phyloP scores from a whole-genome alignment of 2,113 vertebrate species.

The Crocuta crocuta region DNA sequence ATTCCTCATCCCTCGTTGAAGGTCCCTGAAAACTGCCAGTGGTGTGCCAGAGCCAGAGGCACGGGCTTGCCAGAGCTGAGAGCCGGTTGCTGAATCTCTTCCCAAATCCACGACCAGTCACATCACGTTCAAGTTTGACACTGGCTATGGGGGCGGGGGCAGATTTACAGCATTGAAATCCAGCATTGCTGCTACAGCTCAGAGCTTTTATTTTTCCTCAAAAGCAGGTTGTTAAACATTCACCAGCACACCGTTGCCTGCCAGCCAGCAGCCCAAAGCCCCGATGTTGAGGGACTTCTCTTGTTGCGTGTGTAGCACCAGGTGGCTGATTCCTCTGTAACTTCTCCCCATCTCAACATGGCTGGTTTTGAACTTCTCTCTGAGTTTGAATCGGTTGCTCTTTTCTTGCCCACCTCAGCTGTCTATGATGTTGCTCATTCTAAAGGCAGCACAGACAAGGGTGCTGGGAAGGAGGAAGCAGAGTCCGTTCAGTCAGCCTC shows the following conservation, averaged over 20 bases:
- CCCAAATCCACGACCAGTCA: neutral
- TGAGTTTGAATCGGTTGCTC: neutral
- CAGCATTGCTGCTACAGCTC: neutral
- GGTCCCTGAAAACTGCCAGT: neutral
- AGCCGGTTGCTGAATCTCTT: neutral
- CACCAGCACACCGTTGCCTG: neutral
- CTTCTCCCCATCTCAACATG: neutral
- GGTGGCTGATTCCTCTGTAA: neutral
- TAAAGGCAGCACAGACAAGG: neutral
- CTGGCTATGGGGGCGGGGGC: accelerated
- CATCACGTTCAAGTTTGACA: neutral
- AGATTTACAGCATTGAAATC: neutral
- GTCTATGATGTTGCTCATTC: neutral
- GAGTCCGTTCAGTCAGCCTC: neutral
- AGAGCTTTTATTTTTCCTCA: neutral
- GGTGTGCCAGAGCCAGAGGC: neutral
- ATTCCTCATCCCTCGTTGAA: neutral
- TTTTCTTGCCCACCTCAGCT: neutral
- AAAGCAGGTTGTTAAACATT: neutral
- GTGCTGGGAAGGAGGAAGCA: neutral
- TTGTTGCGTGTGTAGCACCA: accelerated
- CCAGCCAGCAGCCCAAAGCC: neutral
- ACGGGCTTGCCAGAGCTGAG: neutral
- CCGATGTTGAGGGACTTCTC: neutral
- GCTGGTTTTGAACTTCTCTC: neutral